Base-by-base conservation (phyloP, 2,888 invertebrate species). In the Pterobdella sp. region DNA sequence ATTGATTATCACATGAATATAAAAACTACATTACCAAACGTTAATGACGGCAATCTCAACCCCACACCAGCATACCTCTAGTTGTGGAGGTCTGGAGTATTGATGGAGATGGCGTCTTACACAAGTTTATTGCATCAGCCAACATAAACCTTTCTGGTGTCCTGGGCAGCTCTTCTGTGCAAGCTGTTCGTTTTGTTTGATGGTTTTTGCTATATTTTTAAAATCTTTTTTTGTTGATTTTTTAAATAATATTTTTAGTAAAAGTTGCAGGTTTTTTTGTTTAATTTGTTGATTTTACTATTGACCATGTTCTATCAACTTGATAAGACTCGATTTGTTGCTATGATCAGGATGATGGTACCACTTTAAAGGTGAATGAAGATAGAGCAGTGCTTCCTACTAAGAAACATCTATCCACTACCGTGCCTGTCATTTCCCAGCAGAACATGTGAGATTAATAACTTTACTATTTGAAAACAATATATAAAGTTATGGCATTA, bases 341-440 rank as follows among this genome's bases (percentile, higher is more conserved):
- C n/a, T n/a, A n/a, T n/a, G n/a, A n/a, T n/a, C n/a, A n/a, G n/a
- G n/a, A n/a, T n/a, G n/a, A n/a, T n/a, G n/a, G n/a, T n/a, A n/a
- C n/a, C n/a, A n/a, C n/a, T n/a, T 26, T 26, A 56, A 22, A 56
- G 60, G 18, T 26, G 4, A 56, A 56, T 22, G 60, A 56, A 56
- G 60, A 26, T 18, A 56, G 26, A 4, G n/a, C 26, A 26, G 60
- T 56, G 3, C 60, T 56, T 3, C 60, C 60, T 18, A 26, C 26
- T 22, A 56, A 56, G 60, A 56, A 56, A 56, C 60, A 56, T 26
- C n/a, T n/a, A 4, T 56, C 60, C 60, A 14, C 60, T n/a, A 26
- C 60, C 3, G 4, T 56, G 7, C 60, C n/a, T 22, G 26, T 56
- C 60, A 56, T 56, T n/a, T 56, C 60, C 60, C n/a, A n/a, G n/a